Evolutionary conservation across 2,888 invertebrate genomes (phyloP).

Genomic region (Camponotus fellah): DNA sequence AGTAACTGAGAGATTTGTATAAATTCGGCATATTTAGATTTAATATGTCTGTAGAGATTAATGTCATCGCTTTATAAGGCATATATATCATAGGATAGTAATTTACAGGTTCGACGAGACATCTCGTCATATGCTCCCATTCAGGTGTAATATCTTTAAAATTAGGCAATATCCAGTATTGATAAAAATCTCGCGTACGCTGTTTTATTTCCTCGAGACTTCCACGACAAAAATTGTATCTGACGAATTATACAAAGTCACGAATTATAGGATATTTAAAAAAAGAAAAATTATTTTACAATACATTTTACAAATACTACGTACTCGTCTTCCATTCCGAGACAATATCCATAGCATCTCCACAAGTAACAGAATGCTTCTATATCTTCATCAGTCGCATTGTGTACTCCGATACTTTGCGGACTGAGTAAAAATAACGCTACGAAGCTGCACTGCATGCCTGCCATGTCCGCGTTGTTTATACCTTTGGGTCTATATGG

Average conservation of each 20-base stretch:
- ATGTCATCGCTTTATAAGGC: not conserved
- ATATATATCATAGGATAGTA: constrained; percentile 70
- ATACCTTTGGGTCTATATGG: constrained; percentile 68
- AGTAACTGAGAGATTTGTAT: not conserved
- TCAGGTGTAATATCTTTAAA: constrained; percentile 1
- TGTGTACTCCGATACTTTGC: constrained; percentile 82
- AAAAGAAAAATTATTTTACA: not conserved
- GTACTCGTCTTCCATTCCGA: constrained; percentile 85
- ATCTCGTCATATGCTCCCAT: constrained; percentile 16
- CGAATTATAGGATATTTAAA: not conserved
- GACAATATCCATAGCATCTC: constrained; percentile 87
- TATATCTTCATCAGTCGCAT: constrained; percentile 85
- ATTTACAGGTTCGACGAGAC: constrained; percentile 56
- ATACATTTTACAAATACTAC: too few relatives aligned
- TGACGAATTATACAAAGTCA: not conserved
- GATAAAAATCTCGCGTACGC: not conserved
- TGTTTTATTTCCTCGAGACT: not conserved
- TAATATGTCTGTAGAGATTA: not conserved
- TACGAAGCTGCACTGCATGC: constrained; percentile 86
- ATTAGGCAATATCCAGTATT: not conserved
- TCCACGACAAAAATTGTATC: not conserved
- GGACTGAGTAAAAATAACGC: constrained; percentile 86
- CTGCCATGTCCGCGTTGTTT: constrained; percentile 85
- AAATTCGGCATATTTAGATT: not conserved
- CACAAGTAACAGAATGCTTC: constrained; percentile 87